A percentile compares a stretch with the other conserved stretches of the same genome.
Evolutionary conservation across 2,888 invertebrate genomes (phyloP).

Genomic region (Bursaphelenchus okinawaensis): DNA sequence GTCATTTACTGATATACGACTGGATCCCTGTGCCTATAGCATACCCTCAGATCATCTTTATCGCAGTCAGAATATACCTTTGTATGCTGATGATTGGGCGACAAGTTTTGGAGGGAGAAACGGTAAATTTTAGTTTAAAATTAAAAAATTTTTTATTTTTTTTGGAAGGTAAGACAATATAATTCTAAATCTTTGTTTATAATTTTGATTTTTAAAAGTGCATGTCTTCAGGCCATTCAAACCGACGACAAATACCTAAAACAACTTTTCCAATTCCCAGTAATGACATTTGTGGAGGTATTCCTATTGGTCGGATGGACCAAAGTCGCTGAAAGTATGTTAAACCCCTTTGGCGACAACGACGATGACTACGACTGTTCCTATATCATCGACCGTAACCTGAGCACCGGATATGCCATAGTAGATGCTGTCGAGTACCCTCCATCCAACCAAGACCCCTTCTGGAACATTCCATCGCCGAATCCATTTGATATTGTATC

Average conservation of each 20-base stretch:
- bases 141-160: no score
- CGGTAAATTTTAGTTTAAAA: background rate
- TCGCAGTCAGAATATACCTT: constrained; percentile 39
- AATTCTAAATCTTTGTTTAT: no score
- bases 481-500: constrained; percentile 2
- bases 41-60: constrained; percentile 53
- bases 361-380: constrained; percentile 41
- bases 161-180: no score
- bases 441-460: constrained; percentile 17
- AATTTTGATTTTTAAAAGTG: no score
- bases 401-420: constrained; percentile 17
- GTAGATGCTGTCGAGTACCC: constrained; percentile 16
- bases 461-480: constrained; percentile 14
- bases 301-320: constrained; percentile 49
- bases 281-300: constrained; percentile 47
- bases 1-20: constrained; percentile 51
- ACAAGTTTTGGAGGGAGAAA: background rate
- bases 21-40: constrained; percentile 55
- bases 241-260: background rate
- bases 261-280: constrained; percentile 30
- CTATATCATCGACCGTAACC: constrained; percentile 26
- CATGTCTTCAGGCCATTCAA: background rate
- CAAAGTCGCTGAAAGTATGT: constrained; percentile 45
- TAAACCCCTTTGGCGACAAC: constrained; percentile 53
- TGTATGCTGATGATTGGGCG: background rate